Evolutionary conservation across 2,888 invertebrate species (phyloP).

Genomic region (Theretra japonica): DNA sequence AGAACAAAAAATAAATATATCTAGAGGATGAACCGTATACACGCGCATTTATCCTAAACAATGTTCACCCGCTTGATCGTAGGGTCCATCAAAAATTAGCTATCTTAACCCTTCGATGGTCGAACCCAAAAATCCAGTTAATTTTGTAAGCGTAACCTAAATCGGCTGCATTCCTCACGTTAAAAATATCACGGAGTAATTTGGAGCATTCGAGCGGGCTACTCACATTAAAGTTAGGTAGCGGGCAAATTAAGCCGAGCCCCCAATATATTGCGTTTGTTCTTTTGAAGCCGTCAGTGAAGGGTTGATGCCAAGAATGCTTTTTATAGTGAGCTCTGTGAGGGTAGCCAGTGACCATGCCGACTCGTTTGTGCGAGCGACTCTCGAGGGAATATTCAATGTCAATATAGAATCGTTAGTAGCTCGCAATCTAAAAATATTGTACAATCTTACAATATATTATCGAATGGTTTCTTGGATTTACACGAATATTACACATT

Average conservation of each 20-base stretch:
- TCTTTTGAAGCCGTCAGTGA: slow-evolving; percentile 82
- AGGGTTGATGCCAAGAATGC: slow-evolving; percentile 85
- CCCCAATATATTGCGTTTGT: slow-evolving; percentile 84
- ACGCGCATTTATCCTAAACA: background rate
- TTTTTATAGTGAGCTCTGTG: slow-evolving; percentile 81
- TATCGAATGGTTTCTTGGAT: too few relatives aligned
- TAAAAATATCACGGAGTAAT: slow-evolving; percentile 84
- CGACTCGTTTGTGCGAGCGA: background rate
- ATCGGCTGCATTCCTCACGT: slow-evolving; percentile 80
- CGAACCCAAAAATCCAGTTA: slow-evolving; percentile 62
- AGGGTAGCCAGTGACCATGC: slow-evolving; percentile 39
- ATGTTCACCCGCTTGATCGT: background rate
- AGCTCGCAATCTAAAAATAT: background rate
- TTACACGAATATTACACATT: too few relatives aligned
- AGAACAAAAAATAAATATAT: background rate
- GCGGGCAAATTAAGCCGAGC: slow-evolving; percentile 80
- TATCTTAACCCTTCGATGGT: slow-evolving; percentile 60
- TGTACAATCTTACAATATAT: background rate
- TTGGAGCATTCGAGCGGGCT: slow-evolving; percentile 78
- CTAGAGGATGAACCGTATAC: too few relatives aligned
- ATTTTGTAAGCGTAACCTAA: slow-evolving; percentile 77
- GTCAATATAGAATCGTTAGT: background rate
- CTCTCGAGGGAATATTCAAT: slow-evolving; percentile 1
- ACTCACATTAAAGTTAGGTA: slow-evolving; percentile 79
- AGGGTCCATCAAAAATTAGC: slow-evolving; percentile 52